Evolutionary conservation across 2,797 vertebrate genomes (phyloP).

Genomic region (Sibirionetta formosa): DNA sequence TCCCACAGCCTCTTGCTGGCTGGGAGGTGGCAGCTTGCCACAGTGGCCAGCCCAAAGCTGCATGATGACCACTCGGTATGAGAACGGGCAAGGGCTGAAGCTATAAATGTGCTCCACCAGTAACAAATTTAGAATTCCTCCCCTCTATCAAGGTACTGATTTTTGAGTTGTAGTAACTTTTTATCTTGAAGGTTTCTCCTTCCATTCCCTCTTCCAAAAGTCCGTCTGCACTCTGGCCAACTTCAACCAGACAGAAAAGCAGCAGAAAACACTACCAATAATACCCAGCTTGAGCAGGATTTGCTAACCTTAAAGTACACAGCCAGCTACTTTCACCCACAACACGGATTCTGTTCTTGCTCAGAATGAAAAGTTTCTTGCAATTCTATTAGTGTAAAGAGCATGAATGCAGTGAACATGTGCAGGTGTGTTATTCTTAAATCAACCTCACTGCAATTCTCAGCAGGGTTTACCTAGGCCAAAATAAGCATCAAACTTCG

Average conservation of each 20-base stretch:
- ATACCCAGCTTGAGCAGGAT: not conserved
- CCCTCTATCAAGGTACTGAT: not conserved
- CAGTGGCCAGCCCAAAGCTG: fast-evolving
- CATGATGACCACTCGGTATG: fast-evolving
- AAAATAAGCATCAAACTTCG: not conserved
- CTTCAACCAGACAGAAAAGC: not conserved
- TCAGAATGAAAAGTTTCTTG: not conserved
- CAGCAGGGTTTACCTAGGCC: not conserved
- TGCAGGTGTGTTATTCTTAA: not conserved
- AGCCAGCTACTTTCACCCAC: not conserved
- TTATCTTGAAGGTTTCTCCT: not conserved
- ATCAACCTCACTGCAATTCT: not conserved
- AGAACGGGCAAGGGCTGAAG: fast-evolving
- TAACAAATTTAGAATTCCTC: not conserved
- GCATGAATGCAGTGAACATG: not conserved
- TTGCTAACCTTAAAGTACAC: not conserved
- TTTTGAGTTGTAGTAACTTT: not conserved
- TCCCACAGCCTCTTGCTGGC: not conserved
- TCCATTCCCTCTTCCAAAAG: not conserved
- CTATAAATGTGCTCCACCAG: not conserved
- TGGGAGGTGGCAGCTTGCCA: fast-evolving
- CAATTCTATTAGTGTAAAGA: not conserved
- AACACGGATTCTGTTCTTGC: not conserved
- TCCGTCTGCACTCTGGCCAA: not conserved
- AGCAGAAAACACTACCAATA: not conserved